phyloP scores from a whole-genome alignment of 2,113 vertebrate genomes.

The Gymnogyps californianus region DNA sequence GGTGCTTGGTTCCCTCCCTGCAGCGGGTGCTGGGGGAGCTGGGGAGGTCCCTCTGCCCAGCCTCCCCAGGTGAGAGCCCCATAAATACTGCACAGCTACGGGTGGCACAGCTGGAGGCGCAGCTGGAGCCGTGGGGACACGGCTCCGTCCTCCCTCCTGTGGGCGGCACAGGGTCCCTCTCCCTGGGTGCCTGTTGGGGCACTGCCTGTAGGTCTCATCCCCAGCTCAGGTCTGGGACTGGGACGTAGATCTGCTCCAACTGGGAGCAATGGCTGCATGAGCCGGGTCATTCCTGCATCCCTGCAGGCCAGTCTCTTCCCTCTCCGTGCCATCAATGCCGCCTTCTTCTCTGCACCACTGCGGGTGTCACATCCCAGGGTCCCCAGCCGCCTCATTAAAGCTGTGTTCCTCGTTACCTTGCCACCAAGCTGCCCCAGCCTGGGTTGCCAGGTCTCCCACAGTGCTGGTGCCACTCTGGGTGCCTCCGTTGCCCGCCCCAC shows the following conservation, averaged over 20 bases:
- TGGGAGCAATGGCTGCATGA: neutral
- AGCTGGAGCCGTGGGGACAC: neutral
- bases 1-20: neutral
- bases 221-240: neutral
- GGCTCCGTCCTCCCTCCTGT: neutral
- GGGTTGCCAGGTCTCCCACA: neutral
- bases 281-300: neutral
- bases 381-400: neutral
- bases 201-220: neutral
- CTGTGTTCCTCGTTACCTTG: neutral
- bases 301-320: neutral
- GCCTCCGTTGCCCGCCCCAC: rapidly evolving
- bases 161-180: rapidly evolving
- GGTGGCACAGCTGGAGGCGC: neutral
- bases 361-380: neutral
- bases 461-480: neutral
- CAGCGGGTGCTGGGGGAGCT: neutral
- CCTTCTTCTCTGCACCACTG: neutral
- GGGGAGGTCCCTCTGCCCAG: neutral
- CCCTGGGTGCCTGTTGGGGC: neutral
- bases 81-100: rapidly evolving
- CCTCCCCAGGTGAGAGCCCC: neutral
- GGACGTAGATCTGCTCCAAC: neutral
- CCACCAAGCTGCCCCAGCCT: neutral
- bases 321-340: rapidly evolving